phyloP scores from a whole-genome alignment of 2,888 invertebrate species.

The Lordiphosa andalusiaca region DNA sequence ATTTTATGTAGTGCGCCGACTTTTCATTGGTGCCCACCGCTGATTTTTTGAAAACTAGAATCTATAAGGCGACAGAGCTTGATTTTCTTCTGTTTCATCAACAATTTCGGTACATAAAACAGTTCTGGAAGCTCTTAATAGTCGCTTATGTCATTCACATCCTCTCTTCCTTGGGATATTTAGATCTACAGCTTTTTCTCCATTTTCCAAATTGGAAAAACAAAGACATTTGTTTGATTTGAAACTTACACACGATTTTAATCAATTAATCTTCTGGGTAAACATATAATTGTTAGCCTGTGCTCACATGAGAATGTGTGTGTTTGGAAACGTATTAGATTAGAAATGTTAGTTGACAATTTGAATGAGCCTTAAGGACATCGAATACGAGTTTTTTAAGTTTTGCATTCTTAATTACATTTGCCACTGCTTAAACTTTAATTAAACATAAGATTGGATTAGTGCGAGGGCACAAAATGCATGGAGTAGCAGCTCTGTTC shows the following conservation, averaged over 20 bases:
- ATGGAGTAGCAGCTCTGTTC: not conserved
- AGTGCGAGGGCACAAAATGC: slow-evolving; percentile 30
- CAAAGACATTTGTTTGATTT: too few species aligned
- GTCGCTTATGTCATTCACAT: too few species aligned
- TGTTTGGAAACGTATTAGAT: slow-evolving; percentile 16
- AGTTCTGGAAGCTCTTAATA: too few species aligned
- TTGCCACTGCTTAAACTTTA: slow-evolving; percentile 14
- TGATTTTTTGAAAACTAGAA: too few species aligned
- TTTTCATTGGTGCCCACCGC: too few species aligned
- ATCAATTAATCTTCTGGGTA: slow-evolving; percentile 27
- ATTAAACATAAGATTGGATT: slow-evolving; percentile 17
- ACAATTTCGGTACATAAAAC: too few species aligned
- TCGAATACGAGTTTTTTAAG: slow-evolving; percentile 15
- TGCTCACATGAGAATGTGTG: slow-evolving; percentile 20
- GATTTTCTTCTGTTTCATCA: too few species aligned
- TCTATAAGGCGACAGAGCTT: too few species aligned
- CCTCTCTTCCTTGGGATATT: too few species aligned
- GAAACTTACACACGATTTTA: not conserved
- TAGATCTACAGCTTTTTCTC: too few species aligned
- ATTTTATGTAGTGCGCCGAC: too few species aligned
- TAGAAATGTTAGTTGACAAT: slow-evolving; percentile 26
- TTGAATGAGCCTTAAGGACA: slow-evolving; percentile 12
- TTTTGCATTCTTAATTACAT: slow-evolving; percentile 7
- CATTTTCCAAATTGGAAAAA: too few species aligned
- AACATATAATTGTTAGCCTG: slow-evolving; percentile 33